Percentiles rank a stretch among this genome's conserved stretches.
Conservation (phyloP, 2,888 invertebrate species). For the Lasioglossum pauxillum region DNA sequence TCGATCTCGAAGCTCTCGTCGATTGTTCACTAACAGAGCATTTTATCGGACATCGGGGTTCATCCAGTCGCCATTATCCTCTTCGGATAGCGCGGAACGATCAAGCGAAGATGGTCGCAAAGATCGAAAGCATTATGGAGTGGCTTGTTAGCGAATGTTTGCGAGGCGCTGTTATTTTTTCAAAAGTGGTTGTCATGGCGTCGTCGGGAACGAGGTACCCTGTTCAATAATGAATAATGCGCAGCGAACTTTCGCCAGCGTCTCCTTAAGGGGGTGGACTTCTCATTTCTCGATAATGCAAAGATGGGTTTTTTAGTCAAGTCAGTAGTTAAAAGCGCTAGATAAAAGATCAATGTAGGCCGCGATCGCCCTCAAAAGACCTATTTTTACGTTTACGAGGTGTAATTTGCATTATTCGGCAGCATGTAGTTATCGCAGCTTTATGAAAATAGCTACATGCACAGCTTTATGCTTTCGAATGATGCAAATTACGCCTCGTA, state of each 20-base stretch:
- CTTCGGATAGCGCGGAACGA: not conserved
- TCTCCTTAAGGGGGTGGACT: constrained; percentile 26
- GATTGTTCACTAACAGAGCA: not conserved
- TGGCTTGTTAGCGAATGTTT: not conserved
- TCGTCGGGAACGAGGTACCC: no score
- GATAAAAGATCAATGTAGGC: no score
- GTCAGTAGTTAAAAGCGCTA: no score
- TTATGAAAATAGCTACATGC: no score
- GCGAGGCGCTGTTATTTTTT: not conserved
- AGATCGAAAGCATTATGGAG: not conserved
- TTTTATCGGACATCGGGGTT: not conserved
- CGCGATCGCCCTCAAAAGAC: no score
- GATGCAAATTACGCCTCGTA: no score
- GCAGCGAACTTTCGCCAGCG: constrained; percentile 29
- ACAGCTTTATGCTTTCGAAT: no score
- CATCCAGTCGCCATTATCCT: not conserved
- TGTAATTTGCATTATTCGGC: no score
- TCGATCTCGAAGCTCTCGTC: not conserved
- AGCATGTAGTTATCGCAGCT: no score
- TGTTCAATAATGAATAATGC: not conserved
- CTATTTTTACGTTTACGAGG: no score
- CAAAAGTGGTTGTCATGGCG: not conserved
- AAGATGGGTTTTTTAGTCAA: no score
- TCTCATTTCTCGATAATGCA: no score
- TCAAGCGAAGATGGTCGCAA: not conserved